Percentiles rank a stretch among this genome's conserved stretches.
These are phyloP conservation scores for Mormyrus proboscirostris DNA, from an alignment of 2,797 vertebrate species.

Conservation along the genomic window DNA sequence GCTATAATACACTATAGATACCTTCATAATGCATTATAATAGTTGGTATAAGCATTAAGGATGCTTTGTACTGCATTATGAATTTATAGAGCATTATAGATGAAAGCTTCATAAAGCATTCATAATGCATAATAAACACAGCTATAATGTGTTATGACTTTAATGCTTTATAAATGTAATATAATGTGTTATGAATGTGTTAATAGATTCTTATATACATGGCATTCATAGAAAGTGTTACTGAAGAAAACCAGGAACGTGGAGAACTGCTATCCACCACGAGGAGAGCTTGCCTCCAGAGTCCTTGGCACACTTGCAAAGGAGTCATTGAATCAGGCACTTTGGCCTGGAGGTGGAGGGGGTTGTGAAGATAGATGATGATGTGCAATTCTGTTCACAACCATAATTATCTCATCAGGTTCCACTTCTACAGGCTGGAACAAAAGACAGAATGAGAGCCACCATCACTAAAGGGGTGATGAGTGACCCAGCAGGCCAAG, in stretches of 20 bases:
- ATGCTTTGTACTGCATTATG: too few relatives aligned
- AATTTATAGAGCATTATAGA: background rate
- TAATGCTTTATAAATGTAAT: background rate
- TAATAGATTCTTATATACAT: background rate
- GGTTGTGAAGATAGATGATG: background rate
- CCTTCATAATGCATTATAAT: too few relatives aligned
- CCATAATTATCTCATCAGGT: background rate
- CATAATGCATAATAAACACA: background rate
- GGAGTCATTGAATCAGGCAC: background rate
- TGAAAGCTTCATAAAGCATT: background rate
- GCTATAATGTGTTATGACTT: background rate
- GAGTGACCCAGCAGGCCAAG: background rate
- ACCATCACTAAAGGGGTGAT: background rate
- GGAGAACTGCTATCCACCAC: background rate
- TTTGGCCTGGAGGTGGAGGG: background rate
- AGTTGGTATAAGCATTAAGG: too few relatives aligned
- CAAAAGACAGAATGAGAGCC: background rate
- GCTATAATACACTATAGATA: too few relatives aligned
- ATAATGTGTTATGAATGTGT: background rate
- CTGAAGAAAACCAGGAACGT: background rate
- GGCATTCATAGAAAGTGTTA: background rate
- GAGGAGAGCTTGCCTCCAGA: background rate
- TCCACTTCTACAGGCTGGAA: background rate
- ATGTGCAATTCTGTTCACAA: background rate
- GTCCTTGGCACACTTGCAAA: background rate